Base-by-base conservation (phyloP, 2,797 vertebrate genomes). In the Bucorvus abyssinicus region DNA sequence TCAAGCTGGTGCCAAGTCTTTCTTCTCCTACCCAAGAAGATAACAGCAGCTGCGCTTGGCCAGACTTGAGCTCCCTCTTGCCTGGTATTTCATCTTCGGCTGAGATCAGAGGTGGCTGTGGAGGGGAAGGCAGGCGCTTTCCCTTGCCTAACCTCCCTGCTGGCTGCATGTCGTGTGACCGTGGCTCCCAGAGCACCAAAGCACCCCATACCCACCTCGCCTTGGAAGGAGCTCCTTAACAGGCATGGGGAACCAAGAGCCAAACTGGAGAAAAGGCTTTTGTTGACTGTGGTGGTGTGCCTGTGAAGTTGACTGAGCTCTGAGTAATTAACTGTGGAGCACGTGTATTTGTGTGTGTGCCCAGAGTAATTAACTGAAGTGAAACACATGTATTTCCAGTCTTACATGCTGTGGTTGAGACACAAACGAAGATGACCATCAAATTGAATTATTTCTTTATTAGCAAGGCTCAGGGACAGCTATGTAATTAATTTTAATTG, bases 391-490 rank as follows among this genome's bases (percentile, higher is more conserved):
- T 86, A 90, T 67, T 93, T 92, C 92, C 84, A 93, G 78, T 94
- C 87, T 91, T 55, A 34, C 67, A 81, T 0, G 2, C 83, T 77
- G 52, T 79, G 84, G 84, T 87, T 96, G 90, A 95, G 89, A 77
- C 3, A 93, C 87, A 96, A 97, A 95, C 85, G 38, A 97, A 97
- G 93, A 92, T 87, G 89, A 95, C 61, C 3, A 12, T 96, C 96
- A 97, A 74, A 96, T 80, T 73, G 68, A 92, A 95, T 97, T 91
- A 96, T 67, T 91, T 96, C 92, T 96, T 94, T 84, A 87, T 97
- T 96, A 96, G 69, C 34, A 34, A 81, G 61, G 69, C 26, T 71
- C 92, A 69, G 91, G 93, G 92, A 95, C 55, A 91, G 89, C 68
- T 95, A 23, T 26, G 19, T 83, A 80, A 94, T 94, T 92, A 67